Base-by-base conservation (phyloP, 2,113 vertebrate genomes). In the Epinephelus moara region DNA sequence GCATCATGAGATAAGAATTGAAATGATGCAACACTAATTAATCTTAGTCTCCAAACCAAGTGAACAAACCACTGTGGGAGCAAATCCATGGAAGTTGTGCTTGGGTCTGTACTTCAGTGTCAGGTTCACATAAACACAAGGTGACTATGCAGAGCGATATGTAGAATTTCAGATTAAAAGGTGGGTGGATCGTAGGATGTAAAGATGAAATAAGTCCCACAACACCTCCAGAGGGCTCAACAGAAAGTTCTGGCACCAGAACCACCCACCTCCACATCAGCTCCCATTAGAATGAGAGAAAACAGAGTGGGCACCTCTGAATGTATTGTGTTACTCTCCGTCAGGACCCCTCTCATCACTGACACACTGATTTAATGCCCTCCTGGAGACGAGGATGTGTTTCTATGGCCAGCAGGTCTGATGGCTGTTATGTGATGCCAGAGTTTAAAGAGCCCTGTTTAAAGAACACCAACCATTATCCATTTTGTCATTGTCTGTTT, bases 251-350 rank as follows among this genome's bases (percentile, higher is more conserved):
- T 71, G 56, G 67, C 72, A 71, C 45, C 23, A 45, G 67, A 21
- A 55, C 45, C 83, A 40, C 55, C 84, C 72, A 67, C 78, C 47
- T 56, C 47, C 67, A 67, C 61, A 71, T 72, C 68, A 40, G 17
- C 40, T 64, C 52, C 50, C 45, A 71, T 55, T 71, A 71, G 30
- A 33, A 18, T 18, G 30, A 63, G 49, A 52, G 30, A 21, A 42
- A 71, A 21, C n/a, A 0, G 33, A 75, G 59, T 70, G 77, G 42
- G 77, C 60, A 76, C 53, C 56, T 80, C n/a, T 52, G 49, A 30
- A 75, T 62, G 27, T 12, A 17, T 33, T 37, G 45, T 50, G 71
- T 17, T 37, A 0, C 23, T 70, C 78, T 64, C 50, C 14, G 19
- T 64, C 57, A 68, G 61, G 68, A 72, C 53, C 56, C 75, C 10